Base-by-base conservation (phyloP, 2,797 vertebrate species). In the Urophycis tenuis region DNA sequence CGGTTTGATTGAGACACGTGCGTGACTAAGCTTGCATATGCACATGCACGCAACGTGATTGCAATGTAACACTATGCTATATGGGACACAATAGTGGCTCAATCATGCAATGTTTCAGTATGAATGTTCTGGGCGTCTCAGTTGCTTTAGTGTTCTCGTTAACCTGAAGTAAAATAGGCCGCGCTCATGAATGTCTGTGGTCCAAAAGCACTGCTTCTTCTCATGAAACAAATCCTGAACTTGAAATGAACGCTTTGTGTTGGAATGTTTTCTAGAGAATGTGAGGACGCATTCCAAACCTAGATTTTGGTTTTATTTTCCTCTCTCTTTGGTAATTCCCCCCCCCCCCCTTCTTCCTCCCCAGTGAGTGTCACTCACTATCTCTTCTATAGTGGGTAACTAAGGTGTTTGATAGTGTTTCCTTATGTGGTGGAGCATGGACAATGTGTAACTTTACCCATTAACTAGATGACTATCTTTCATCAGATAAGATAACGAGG, bases 401-500 rank as follows among this genome's bases (percentile, higher is more conserved):
- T 74, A 14, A 14, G 32, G 64, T 67, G 25, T 60, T 60, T n/a
- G 53, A 9, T n/a, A 29, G 33, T 29, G 67, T 39, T 69, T 70
- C 33, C 35, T 70, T 22, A 17, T 82, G 74, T 83, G 64, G 22
- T 70, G 10, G 2, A 78, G 39, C 67, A 31, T 10, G 70, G 73
- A 73, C 72, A 74, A 0, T 5, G 34, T 34, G n/a, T 81, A 69
- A 81, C 74, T 72, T 30, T 14, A 15, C 41, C 22, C 12, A 36
- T 84, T 84, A 78, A 74, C 80, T 70, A 84, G 81, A 85, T 87
- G 0, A 25, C 70, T 78, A 88, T 90, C 86, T 81, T 30, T 11
- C 49, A 60, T 77, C 82, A 80, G 31, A 72, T 74, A 67, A 83
- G 85, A 77, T 84, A 78, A 77, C 2, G 29, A 67, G 12, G n/a